Conservation (phyloP, 1,140 invertebrate genomes). For the Diuraphis noxia region DNA sequence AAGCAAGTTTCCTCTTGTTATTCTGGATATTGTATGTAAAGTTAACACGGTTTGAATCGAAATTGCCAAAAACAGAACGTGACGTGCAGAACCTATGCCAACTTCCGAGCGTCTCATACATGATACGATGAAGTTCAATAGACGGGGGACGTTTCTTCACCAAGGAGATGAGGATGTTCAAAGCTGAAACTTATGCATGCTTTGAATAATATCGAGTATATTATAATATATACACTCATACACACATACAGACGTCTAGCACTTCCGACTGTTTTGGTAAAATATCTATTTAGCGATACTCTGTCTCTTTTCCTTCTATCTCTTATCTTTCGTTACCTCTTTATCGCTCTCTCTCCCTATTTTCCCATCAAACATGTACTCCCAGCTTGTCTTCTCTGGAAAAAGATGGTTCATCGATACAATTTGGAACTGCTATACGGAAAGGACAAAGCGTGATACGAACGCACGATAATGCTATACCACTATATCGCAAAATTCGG, state of each 20-base stretch:
- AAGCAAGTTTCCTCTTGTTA: background rate
- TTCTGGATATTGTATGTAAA: slow-evolving; percentile 32
- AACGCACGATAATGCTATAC: background rate
- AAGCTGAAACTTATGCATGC: slow-evolving; percentile 49
- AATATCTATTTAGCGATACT: slow-evolving; percentile 33
- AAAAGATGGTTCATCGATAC: background rate
- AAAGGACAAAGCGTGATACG: background rate
- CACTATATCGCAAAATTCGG: background rate
- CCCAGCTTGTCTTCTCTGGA: background rate
- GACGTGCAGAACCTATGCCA: slow-evolving; percentile 14
- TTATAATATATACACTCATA: background rate
- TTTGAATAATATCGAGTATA: slow-evolving; percentile 38
- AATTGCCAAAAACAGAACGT: slow-evolving; percentile 42
- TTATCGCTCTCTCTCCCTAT: background rate
- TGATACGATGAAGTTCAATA: slow-evolving; percentile 25
- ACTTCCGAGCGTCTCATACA: background rate
- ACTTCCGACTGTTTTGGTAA: slow-evolving; percentile 34
- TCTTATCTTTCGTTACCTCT: background rate
- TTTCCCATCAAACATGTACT: background rate
- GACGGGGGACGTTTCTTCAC: background rate
- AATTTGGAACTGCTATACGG: background rate
- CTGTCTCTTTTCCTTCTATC: background rate
- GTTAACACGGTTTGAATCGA: slow-evolving; percentile 30
- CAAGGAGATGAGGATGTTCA: background rate
- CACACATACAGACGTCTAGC: slow-evolving; percentile 4